Conservation (phyloP, 2,113 vertebrate species). For the Sceloporus undulatus region DNA sequence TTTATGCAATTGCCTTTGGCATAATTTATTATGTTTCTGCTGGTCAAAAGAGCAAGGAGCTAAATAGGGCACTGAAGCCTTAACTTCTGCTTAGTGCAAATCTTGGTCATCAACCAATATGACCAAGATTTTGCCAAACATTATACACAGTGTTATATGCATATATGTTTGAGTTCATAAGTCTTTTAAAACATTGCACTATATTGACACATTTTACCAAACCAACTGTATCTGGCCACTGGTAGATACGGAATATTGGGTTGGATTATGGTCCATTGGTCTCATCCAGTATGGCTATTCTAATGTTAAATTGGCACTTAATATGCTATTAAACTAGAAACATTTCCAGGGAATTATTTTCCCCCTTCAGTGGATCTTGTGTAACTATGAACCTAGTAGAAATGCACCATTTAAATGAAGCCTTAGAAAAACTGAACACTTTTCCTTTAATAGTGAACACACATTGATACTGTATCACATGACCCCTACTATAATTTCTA, state of each 20-base stretch:
- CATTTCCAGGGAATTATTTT: slow-evolving; percentile 49
- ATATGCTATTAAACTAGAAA: slow-evolving; percentile 52
- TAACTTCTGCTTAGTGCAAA: background rate
- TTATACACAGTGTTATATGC: background rate
- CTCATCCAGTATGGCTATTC: background rate
- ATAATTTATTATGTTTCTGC: background rate
- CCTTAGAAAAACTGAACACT: slow-evolving; percentile 68
- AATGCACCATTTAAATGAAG: slow-evolving; percentile 63
- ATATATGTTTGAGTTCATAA: background rate
- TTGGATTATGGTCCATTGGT: background rate
- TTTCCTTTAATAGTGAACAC: slow-evolving; percentile 82
- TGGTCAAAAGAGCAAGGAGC: background rate
- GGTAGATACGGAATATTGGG: background rate
- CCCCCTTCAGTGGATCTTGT: slow-evolving; percentile 55
- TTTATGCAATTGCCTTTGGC: background rate
- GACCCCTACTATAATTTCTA: slow-evolving; percentile 87
- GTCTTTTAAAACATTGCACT: background rate
- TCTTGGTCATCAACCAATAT: background rate
- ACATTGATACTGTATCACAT: slow-evolving; percentile 77
- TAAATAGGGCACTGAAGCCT: background rate
- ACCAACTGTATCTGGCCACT: background rate
- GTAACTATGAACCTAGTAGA: slow-evolving; percentile 44
- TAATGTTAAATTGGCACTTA: slow-evolving; percentile 3
- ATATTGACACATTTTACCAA: background rate
- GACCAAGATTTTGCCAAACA: background rate